phyloP scores from a whole-genome alignment of 2,113 vertebrate species.

The Mola mola region DNA sequence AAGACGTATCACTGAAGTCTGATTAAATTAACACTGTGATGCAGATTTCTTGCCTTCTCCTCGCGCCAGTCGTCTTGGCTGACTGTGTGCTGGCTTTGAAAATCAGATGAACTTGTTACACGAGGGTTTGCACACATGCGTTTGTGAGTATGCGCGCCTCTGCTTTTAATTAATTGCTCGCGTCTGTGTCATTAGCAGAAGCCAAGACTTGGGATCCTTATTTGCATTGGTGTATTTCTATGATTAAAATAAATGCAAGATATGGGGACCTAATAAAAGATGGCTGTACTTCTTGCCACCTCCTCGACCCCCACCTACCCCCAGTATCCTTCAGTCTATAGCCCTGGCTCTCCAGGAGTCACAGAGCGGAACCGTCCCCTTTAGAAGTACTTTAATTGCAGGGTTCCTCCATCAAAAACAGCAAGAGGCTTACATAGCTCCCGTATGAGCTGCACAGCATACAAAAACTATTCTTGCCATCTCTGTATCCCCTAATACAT shows the following conservation, averaged over 20 bases:
- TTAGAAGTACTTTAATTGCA: slow-evolving; percentile 68
- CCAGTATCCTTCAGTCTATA: slow-evolving; percentile 32
- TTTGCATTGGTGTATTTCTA: slow-evolving; percentile 46
- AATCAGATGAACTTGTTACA: slow-evolving; percentile 73
- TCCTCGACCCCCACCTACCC: slow-evolving; percentile 21
- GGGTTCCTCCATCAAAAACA: slow-evolving; percentile 56
- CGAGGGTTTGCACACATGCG: slow-evolving; percentile 44
- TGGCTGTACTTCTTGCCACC: slow-evolving; percentile 16
- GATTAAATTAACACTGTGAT: slow-evolving; percentile 80
- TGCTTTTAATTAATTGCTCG: slow-evolving; percentile 60
- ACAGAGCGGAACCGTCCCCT: slow-evolving; percentile 50
- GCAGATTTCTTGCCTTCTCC: slow-evolving; percentile 70
- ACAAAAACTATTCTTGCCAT: slow-evolving; percentile 56
- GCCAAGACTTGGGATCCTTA: slow-evolving; percentile 47
- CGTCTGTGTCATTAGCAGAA: slow-evolving; percentile 39
- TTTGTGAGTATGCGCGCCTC: slow-evolving; percentile 11
- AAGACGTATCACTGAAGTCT: slow-evolving; percentile 76
- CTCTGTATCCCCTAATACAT: slow-evolving; percentile 35
- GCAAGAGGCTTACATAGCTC: slow-evolving; percentile 69
- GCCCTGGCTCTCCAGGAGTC: slow-evolving; percentile 32
- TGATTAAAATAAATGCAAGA: slow-evolving; percentile 48
- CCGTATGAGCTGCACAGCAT: slow-evolving; percentile 52
- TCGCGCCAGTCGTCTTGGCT: slow-evolving; percentile 42
- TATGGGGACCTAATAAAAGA: slow-evolving; percentile 42
- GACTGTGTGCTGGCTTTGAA: slow-evolving; percentile 62